Base-by-base conservation (phyloP, 2,113 vertebrate species). In the Gallinago undulata region DNA sequence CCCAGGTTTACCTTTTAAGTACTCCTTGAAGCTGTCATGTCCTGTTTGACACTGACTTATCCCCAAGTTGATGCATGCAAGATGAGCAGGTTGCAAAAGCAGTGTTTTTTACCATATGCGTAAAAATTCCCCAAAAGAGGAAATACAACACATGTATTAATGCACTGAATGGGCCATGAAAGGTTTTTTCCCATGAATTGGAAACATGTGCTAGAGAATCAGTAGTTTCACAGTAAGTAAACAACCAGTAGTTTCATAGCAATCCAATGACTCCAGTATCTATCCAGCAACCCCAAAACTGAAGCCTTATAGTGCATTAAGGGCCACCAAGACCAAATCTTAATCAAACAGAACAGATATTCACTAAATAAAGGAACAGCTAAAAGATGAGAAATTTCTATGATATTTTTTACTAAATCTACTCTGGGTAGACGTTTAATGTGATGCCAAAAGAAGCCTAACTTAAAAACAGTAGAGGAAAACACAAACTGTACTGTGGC, bases 1-100 rank as follows among this genome's bases (percentile, higher is more conserved):
- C 88, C 64, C 64, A 53, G 47, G 48, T 89, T 96, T 92, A 23
- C 59, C 72, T 90, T 82, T 63, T 13, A 84, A 70, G 79, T 82
- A 39, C n/a, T 39, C 70, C 91, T 81, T 68, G 62, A 67, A 86
- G 64, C 33, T 60, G 37, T 75, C 87, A 48, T 41, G 63, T 78
- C 56, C 75, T 90, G 2, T 91, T 56, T 95, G 82, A 92, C 73
- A 41, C 39, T 55, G 76, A 73, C 45, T 21, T 7, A 87, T 56
- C 48, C 59, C 55, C 64, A 43, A 81, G 53, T 45, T 1, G 8
- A 37, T 2, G 48, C 7, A 12, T 33, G 4, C 28, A 60, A 86
- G 62, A 92, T 66, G 47, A 86, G 23, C 13, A 59, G 37, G 76
- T 37, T 82, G 60, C n/a, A 89, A 69, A 9, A 73, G 23, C 15